These are phyloP conservation scores for Platichthys stellatus DNA, from an alignment of 2,113 vertebrate species.

Conservation along the genomic window DNA sequence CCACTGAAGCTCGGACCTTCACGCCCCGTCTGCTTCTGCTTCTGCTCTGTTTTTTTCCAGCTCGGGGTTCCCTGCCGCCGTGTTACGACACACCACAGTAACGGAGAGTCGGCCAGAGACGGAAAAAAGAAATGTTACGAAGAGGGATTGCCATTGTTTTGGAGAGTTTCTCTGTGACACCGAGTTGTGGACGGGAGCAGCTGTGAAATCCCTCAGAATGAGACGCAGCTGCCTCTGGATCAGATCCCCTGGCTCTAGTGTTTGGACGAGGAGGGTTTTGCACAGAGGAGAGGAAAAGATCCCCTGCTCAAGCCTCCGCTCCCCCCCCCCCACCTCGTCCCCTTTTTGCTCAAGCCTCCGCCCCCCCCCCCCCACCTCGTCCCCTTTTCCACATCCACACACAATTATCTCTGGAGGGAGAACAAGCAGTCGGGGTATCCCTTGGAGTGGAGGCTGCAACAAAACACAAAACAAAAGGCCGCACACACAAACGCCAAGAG, in stretches of 20 bases:
- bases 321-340: constrained; percentile 45
- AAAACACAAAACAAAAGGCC: constrained; percentile 73
- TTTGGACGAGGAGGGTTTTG: constrained; percentile 40
- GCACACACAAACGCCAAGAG: constrained; percentile 68
- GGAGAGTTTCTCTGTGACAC: constrained; percentile 91
- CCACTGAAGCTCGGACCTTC: constrained; percentile 12
- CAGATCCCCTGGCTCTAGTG: constrained; percentile 72
- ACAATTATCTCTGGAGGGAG: constrained; percentile 68
- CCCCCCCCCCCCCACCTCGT: constrained; percentile 34
- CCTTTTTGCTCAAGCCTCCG: too few relatives aligned
- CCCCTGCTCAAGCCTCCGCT: too few relatives aligned
- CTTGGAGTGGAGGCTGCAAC: constrained; percentile 78
- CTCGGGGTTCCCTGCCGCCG: constrained; percentile 61
- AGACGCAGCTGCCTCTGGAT: constrained; percentile 83
- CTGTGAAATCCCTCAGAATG: constrained; percentile 89
- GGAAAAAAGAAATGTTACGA: constrained; percentile 52
- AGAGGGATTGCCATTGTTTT: constrained; percentile 86
- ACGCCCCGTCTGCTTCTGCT: not conserved
- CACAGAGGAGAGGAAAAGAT: constrained; percentile 43
- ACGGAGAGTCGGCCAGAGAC: constrained; percentile 54
- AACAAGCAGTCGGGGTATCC: constrained; percentile 77
- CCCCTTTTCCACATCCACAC: constrained; percentile 73
- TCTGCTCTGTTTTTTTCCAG: not conserved
- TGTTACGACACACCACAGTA: constrained; percentile 60
- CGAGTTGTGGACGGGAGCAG: constrained; percentile 88